Percentiles rank a stretch among this genome's conserved stretches.
These are phyloP conservation scores for Oeneis ivallda DNA, from an alignment of 2,888 invertebrate species.

Conservation along the genomic window DNA sequence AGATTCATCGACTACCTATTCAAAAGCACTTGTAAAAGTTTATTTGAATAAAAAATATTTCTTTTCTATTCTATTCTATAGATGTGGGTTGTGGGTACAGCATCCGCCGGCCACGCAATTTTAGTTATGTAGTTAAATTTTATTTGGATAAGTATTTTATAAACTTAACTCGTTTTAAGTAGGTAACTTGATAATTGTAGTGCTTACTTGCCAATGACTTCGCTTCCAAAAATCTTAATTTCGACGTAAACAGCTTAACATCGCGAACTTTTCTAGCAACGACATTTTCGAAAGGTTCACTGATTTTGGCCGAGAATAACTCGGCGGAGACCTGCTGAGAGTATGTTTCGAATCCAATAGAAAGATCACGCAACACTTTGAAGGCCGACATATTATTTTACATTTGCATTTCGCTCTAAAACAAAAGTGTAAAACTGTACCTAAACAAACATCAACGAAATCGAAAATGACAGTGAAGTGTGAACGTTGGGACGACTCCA, in stretches of 20 bases:
- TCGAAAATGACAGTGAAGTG: too few relatives aligned
- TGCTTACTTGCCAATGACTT: slow-evolving; percentile 58
- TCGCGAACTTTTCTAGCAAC: slow-evolving; percentile 57
- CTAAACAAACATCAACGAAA: background rate
- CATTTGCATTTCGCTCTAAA: background rate
- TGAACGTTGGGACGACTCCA: too few relatives aligned
- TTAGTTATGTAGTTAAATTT: too few relatives aligned
- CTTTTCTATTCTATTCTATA: too few relatives aligned
- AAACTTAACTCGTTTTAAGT: background rate
- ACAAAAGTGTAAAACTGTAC: background rate
- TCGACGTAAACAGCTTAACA: slow-evolving; percentile 57
- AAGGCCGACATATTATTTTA: slow-evolving; percentile 55
- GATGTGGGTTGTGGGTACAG: too few relatives aligned
- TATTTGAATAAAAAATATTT: too few relatives aligned
- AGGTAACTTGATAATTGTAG: background rate
- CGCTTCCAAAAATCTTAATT: slow-evolving; percentile 62
- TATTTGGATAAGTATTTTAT: too few relatives aligned
- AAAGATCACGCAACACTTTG: slow-evolving; percentile 56
- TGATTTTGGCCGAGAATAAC: slow-evolving; percentile 53
- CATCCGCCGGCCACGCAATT: too few relatives aligned
- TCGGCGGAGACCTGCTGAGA: slow-evolving; percentile 48
- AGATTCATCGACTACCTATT: too few relatives aligned
- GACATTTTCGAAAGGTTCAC: slow-evolving; percentile 55
- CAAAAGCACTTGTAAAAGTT: too few relatives aligned
- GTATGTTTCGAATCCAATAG: slow-evolving; percentile 57